Conservation (phyloP, 1,140 invertebrate species). For the Drosophila cardini region DNA sequence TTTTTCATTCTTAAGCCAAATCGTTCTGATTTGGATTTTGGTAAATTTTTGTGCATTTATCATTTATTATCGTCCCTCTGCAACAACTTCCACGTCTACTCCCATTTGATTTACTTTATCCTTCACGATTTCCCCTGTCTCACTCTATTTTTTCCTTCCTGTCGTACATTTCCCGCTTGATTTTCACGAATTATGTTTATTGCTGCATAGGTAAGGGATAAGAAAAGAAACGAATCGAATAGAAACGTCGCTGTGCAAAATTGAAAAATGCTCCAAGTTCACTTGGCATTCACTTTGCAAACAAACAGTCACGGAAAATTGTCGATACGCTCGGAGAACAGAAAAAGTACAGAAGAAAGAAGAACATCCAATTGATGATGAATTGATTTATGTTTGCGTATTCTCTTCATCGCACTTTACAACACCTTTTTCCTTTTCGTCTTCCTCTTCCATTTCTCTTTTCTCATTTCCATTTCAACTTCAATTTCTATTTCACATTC, state of each 20-base stretch:
- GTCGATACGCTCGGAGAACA: slow-evolving; percentile 31
- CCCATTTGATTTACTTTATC: slow-evolving; percentile 39
- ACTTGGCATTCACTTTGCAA: slow-evolving; percentile 59
- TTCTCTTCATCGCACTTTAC: slow-evolving; percentile 21
- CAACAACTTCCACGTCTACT: slow-evolving; percentile 7
- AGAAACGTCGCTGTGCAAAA: slow-evolving; percentile 22
- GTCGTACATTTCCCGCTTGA: slow-evolving; percentile 45
- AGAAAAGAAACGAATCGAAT: slow-evolving; percentile 3
- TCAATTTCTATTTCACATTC: slow-evolving; percentile 14
- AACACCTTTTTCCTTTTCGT: slow-evolving; percentile 19
- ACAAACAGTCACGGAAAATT: slow-evolving; percentile 38
- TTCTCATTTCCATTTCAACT: slow-evolving; percentile 17
- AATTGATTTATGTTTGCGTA: slow-evolving; percentile 64
- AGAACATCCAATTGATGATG: slow-evolving; percentile 55
- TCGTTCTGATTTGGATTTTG: slow-evolving; percentile 47
- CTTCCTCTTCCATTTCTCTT: too few relatives aligned
- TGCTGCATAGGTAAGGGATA: slow-evolving; percentile 32
- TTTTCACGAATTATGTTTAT: slow-evolving; percentile 61
- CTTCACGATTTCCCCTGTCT: slow-evolving; percentile 5
- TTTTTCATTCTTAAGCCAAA: slow-evolving; percentile 3
- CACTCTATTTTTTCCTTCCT: background rate
- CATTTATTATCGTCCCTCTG: slow-evolving; percentile 20
- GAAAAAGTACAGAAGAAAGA: slow-evolving; percentile 1
- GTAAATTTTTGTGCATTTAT: slow-evolving; percentile 50
- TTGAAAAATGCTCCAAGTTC: slow-evolving; percentile 58